Base-by-base conservation (phyloP, 2,888 invertebrate species). In the Salticus scenicus region DNA sequence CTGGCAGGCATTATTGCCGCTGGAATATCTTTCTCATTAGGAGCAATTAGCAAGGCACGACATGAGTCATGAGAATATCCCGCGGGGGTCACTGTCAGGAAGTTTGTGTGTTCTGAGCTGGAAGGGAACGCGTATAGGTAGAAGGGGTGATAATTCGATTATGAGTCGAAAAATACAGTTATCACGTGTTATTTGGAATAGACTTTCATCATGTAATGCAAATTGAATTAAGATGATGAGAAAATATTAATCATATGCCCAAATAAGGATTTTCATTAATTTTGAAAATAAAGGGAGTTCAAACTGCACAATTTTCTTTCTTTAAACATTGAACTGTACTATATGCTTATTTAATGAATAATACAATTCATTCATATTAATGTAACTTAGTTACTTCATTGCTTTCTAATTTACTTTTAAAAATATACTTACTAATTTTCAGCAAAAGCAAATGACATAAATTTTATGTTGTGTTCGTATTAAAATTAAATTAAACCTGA, bases 21-120 rank as follows among this genome's bases (percentile, higher is more conserved):
- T 24, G 24, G 57, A 12, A 24, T 57, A 17, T 57, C 57, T 57
- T 24, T 57, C 57, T 57, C 57, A 57, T 57, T 57, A 57, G 57
- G 12, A 57, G 24, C 57, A 57, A 57, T 57, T 57, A 57, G 24
- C 24, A 17, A 24, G 24, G 24, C 24, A 24, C 5, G 57, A 20
- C 14, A 24, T 57, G 57, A 57, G 57, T 57, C 57, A 57, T 24
- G 57, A 24, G 57, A 57, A 24, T 57, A 24, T 24, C 57, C 57
- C 57, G 1, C 57, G 24, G 4, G 24, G 5, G 2, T 24, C 14
- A 24, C 14, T 4, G 24, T 17, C 17, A 4, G 47, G 47, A 12
- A 24, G 2, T 24, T 57, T 5, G 4, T 17, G 57, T 1, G 12
- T 8, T n/a, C 1, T 57, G 24, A 24, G 24, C 5, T n/a, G 24